phyloP scores from a whole-genome alignment of 2,797 vertebrate genomes.

The Microcaecilia unicolor region DNA sequence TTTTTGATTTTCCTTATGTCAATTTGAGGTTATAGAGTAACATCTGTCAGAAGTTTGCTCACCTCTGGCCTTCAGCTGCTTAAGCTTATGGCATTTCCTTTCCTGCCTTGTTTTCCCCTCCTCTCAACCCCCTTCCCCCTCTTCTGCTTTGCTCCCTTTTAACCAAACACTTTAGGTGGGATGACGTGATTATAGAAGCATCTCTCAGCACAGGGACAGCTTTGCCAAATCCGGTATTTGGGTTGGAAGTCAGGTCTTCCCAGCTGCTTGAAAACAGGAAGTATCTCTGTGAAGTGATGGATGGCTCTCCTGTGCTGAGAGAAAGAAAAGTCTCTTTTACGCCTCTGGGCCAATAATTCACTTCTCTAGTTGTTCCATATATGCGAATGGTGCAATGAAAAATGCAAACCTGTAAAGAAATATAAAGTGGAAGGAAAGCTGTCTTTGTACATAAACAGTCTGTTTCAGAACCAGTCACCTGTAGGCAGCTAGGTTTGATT shows the following conservation, averaged over 20 bases:
- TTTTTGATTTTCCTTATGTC: conserved; percentile 15
- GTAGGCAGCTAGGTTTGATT: too few species aligned
- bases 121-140: too few species aligned
- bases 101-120: conserved; percentile 24
- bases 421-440: too few species aligned
- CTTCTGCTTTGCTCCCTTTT: conserved; percentile 28
- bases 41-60: conserved; percentile 40
- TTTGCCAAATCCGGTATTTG: conserved; percentile 78
- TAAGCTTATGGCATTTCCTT: conserved; percentile 29
- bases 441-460: too few species aligned
- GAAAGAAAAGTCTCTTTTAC: conserved; percentile 49
- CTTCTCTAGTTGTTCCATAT: conserved; percentile 46
- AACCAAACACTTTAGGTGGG: conserved; percentile 54
- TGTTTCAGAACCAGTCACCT: too few species aligned
- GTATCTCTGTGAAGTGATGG: conserved; percentile 81
- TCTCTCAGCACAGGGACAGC: conserved; percentile 61
- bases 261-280: conserved; percentile 85
- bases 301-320: conserved; percentile 65
- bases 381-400: too few species aligned
- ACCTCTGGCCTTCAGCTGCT: conserved; percentile 41
- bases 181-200: conserved; percentile 62
- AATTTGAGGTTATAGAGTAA: conserved; percentile 35
- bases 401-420: too few species aligned
- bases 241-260: conserved; percentile 65
- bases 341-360: conserved; percentile 55